Evolutionary conservation across 2,113 vertebrate genomes (phyloP).

Genomic region (Phoxinus phoxinus): DNA sequence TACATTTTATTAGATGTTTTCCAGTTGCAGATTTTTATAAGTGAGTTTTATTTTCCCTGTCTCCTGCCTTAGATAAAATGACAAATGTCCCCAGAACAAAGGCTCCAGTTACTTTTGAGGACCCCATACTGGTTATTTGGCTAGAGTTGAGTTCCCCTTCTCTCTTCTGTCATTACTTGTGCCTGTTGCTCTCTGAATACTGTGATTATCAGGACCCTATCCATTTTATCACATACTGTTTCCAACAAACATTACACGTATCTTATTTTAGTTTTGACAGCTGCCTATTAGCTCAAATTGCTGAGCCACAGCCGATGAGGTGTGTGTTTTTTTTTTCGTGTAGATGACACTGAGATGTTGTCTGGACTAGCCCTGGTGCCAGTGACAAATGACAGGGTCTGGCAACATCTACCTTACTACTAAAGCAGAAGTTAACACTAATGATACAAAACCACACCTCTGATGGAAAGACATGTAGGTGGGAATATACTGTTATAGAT

Average conservation of each 20-base stretch:
- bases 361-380: conserved; percentile 21
- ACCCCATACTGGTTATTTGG: background rate
- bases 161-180: conserved; percentile 1
- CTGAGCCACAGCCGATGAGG: background rate
- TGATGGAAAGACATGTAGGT: background rate
- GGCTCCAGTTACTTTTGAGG: background rate
- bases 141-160: background rate
- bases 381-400: background rate
- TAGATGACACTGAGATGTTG: background rate
- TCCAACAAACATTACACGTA: background rate
- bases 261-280: conserved; percentile 2
- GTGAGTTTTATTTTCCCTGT: background rate
- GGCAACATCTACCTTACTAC: background rate
- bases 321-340: background rate
- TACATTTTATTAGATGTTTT: background rate
- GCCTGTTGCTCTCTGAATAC: background rate
- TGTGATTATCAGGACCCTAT: background rate
- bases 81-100: background rate
- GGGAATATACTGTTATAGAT: background rate
- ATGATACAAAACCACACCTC: background rate
- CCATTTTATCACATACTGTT: background rate
- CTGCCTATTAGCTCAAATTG: background rate
- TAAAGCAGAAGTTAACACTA: background rate
- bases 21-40: too few species aligned
- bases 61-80: background rate